Evolutionary conservation across 2,797 vertebrate genomes (phyloP), one percentile per base, ranked within the genome.

Genomic region (Premnoplex brunnescens): DNA sequence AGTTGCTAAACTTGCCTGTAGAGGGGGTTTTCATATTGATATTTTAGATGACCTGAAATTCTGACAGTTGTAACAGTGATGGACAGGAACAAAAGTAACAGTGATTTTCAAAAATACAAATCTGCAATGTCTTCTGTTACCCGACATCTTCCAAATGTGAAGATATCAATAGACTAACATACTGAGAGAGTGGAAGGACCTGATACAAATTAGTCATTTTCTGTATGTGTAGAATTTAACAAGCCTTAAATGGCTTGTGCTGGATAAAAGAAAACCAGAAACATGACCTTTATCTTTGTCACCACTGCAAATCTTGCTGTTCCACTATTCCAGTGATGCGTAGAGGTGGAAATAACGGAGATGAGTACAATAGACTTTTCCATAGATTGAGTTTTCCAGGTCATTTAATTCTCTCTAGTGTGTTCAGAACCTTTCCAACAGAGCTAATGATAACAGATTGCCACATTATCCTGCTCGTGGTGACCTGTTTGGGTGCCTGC

Each of bases 371-470:
- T 95, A 94, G 96, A 96, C 89, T 96, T 98, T 97, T 96, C 95
- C 85, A 68, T 63, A 97, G 91, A 96, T 95, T 96, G 96, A 96
- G 88, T 97, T 98, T 98, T 98, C 97, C 96, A 96, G 96, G 95
- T 97, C 97, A 98, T 97, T 98, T 97, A 98, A 95, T 97, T 94
- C 92, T 97, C 88, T 96, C 91, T 93, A 94, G 77, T 96, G 80
- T 97, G 96, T 97, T 98, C 96, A 93, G 83, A 98, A 96, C 73
- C 94, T 96, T 95, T 96, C 94, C 95, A 96, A 93, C 88, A 95
- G 84, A 97, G 89, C 94, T 98, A 98, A 98, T 97, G 94, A 97
- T 96, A 97, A 97, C 90, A 95, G 97, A 98, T 98, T 97, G 97
- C 93, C 87, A 97, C 92, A 97, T 97, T 97, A 97, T 96, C 91